These are phyloP conservation scores for Caradrina clavipalpis DNA, from an alignment of 2,888 invertebrate genomes.

Conservation along the genomic window DNA sequence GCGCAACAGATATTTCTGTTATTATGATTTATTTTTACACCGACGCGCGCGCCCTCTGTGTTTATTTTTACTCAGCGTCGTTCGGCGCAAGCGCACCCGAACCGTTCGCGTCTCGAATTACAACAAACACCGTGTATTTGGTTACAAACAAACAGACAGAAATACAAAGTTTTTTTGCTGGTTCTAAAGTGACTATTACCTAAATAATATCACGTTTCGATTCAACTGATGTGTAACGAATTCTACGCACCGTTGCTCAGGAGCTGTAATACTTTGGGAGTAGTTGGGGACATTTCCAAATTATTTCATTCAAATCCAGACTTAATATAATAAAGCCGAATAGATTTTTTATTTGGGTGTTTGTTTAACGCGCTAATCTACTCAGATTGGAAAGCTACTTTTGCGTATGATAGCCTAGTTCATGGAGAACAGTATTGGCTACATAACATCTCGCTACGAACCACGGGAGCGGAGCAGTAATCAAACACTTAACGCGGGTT, in stretches of 20 bases:
- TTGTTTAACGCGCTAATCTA: too few relatives aligned
- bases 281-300: constrained; percentile 20
- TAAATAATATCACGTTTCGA: constrained; percentile 58
- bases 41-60: constrained; percentile 59
- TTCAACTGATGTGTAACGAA: constrained; percentile 62
- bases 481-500: too few relatives aligned
- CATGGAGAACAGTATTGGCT: too few relatives aligned
- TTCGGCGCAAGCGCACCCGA: constrained; percentile 57
- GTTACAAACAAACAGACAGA: constrained; percentile 65
- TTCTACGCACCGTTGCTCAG: constrained; percentile 38
- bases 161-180: constrained; percentile 58
- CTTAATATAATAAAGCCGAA: too few relatives aligned
- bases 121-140: constrained; percentile 64
- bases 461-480: too few relatives aligned
- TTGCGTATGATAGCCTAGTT: too few relatives aligned
- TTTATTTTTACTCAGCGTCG: constrained; percentile 64
- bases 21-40: constrained; percentile 61
- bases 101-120: constrained; percentile 57
- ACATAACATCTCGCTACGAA: too few relatives aligned
- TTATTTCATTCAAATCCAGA: constrained; percentile 8
- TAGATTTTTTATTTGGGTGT: too few relatives aligned
- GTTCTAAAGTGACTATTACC: constrained; percentile 50
- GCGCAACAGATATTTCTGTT: constrained; percentile 52
- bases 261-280: constrained; percentile 1
- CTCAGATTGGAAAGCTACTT: too few relatives aligned